Base-by-base conservation (phyloP, 2,888 invertebrate genomes). In the Chrysodeixis includens region DNA sequence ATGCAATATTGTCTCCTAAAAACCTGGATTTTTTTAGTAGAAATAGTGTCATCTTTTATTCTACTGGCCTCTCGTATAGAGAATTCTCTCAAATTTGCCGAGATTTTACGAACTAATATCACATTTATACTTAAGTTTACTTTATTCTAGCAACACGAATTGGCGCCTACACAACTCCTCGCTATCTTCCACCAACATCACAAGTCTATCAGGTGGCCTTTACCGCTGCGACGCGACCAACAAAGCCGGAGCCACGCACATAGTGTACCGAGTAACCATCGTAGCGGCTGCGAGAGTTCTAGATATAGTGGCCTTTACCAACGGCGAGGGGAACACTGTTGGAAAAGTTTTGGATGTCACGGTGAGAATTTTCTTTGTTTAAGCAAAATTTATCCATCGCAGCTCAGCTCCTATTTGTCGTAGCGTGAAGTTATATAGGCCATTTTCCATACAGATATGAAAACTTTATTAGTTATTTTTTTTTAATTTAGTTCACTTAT, bases 201-300 rank as follows among this genome's bases (percentile, higher is more conserved):
- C 91, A 0, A 26, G 67, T 0, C 46, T 69, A 0, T 88, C 96
- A 16, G 92, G 90, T 53, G 96, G 96, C 0, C 79, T 93, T 22
- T 96, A 95, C 83, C 95, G 93, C 0, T 97, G 97, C 76, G 90
- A 93, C 14, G 97, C 97, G 0, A 86, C 83, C n/a, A 97, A 96
- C 83, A 88, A 89, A 55, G 97, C 96, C 0, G 97, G 97, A 0
- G 87, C 89, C 0, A 89, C 95, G 0, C 92, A 93, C 66, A 91
- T 95, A 16, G 87, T 89, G 62, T 96, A 96, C 78, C 87, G 92
- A 56, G 92, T 96, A 40, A 87, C 88, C 20, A 94, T 96, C 0
- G 89, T 95, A n/a, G 89, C 83, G 0, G 74, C 81, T 0, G 87
- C 90, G 0, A 74, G 10, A 5, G 82, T 92, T 9, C 52, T 67